Base-by-base conservation (phyloP, 1,140 invertebrate species). In the Euura saliciscinereae region DNA sequence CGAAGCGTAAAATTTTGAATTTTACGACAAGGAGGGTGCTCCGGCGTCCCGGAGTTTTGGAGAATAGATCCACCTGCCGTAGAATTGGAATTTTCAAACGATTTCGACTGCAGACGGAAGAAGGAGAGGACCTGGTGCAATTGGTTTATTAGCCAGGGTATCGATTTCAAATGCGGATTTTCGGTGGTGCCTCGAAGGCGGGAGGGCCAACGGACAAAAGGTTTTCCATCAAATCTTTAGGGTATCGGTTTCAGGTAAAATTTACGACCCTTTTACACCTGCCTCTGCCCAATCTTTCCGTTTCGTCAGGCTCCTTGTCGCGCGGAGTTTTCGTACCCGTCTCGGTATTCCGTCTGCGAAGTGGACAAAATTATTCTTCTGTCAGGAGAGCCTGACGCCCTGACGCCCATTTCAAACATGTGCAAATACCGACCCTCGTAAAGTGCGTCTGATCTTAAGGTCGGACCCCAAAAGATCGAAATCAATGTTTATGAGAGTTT, bases 211-310 rank as follows among this genome's bases (percentile, higher is more conserved):
- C 51, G 51, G 13, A 59, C 51, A 59, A 59, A 59, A 59, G 51
- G 51, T 59, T 59, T 59, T 59, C 51, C 51, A 59, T 59, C 51
- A 59, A 59, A 59, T 59, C 51, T n/a, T 8, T 0, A 8, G 13
- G 13, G 51, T 59, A 59, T 59, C 51, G 51, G 8, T 59, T 59
- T 59, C 51, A 59, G 51, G 51, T 59, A 59, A 59, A 59, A 59
- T 59, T 59, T 59, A 59, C 51, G 51, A 59, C 51, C 6, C 51
- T 59, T 59, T 59, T 59, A 4, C 51, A 59, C 3, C 51, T 11
- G 51, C 51, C 28, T 28, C 28, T 28, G 28, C 28, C 28, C 51
- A 8, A 11, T n/a, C 51, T 59, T 59, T n/a, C 51, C 51, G 13
- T 59, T 59, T 59, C 51, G 51, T 59, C 51, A 11, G 51, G 51